Evolutionary conservation across 2,888 invertebrate species (phyloP), one percentile per base, ranked within the genome.

Genomic region (Heliconius sara): DNA sequence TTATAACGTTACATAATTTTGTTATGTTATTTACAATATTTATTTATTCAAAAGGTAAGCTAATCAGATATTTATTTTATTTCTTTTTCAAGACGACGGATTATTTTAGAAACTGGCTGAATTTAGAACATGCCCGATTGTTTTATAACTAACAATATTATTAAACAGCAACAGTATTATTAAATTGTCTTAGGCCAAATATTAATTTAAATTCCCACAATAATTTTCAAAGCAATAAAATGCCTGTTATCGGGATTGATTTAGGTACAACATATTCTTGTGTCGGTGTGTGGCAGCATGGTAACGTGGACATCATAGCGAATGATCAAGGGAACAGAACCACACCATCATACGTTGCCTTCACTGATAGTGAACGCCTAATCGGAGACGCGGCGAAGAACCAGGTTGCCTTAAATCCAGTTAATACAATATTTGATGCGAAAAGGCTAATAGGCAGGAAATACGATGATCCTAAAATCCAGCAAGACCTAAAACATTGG

Each of bases 371-470:
- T 5, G 93, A 93, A 81, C 94, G 97, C 19, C 95, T 97, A 3
- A 96, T 97, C 80, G 97, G 97, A 70, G 97, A 97, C 85, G 96
- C 96, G 7, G 97, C 97, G 12, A 97, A 97, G 88, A 97, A 97
- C 89, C 96, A 97, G 89, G 97, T 96, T 65, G 96, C 96, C 60
- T 93, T 97, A 94, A 97, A 97, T 88, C 97, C 97, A 3, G 94
- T 89, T 83, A 97, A 97, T 90, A 97, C 97, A 2, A 97, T 97
- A 12, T 98, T 98, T 86, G 97, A 98, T 88, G 97, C 97, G 22
- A 98, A 98, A 89, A 96, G 98, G 71, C 92, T 98, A 79, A 98
- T 98, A 86, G 98, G 98, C 0, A 96, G 98, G 75, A 97, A 96
- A 84, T 98, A 95, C 89, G 96, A 96, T 82, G 98, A 98, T 86